These are phyloP conservation scores for Furcula furcula DNA, from an alignment of 2,888 invertebrate species.

Conservation along the genomic window DNA sequence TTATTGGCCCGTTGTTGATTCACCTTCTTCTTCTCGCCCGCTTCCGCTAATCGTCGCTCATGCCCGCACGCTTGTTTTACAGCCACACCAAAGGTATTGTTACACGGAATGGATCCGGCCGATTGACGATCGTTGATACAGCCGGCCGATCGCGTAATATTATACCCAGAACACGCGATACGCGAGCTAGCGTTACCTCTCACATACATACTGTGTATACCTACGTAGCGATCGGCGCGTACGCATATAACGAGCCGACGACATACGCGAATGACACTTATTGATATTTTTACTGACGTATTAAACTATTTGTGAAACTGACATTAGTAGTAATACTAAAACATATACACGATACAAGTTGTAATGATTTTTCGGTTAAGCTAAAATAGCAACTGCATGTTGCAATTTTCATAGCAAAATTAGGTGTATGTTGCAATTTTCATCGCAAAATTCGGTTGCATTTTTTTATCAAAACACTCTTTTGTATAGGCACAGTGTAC, in stretches of 20 bases:
- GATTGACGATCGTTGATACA: conserved; percentile 80
- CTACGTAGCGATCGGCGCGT: conserved; percentile 13
- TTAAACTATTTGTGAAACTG: conserved; percentile 5
- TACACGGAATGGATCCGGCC: conserved; percentile 78
- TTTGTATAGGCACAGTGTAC: no score
- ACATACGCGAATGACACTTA: conserved; percentile 18
- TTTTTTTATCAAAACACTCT: no score
- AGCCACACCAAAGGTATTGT: conserved; percentile 68
- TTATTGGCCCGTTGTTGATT: no score
- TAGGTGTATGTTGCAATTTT: not conserved
- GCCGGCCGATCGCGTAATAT: conserved; percentile 74
- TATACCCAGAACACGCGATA: conserved; percentile 74
- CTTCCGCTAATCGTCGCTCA: not conserved
- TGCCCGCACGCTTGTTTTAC: conserved; percentile 22
- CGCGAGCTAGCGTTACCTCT: conserved; percentile 75
- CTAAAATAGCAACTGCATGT: conserved; percentile 11
- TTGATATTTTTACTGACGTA: conserved; percentile 29
- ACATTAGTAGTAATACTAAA: no score
- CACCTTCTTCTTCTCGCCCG: no score
- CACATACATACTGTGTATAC: conserved; percentile 27
- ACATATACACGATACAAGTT: no score
- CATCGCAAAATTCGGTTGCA: not conserved
- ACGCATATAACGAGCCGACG: conserved; percentile 15
- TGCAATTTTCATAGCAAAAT: conserved; percentile 2
- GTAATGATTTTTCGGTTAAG: no score